A percentile compares a stretch with the other conserved stretches of the same genome.
These are phyloP conservation scores for Perdita meconis DNA, from an alignment of 2,888 invertebrate genomes.

Conservation along the genomic window DNA sequence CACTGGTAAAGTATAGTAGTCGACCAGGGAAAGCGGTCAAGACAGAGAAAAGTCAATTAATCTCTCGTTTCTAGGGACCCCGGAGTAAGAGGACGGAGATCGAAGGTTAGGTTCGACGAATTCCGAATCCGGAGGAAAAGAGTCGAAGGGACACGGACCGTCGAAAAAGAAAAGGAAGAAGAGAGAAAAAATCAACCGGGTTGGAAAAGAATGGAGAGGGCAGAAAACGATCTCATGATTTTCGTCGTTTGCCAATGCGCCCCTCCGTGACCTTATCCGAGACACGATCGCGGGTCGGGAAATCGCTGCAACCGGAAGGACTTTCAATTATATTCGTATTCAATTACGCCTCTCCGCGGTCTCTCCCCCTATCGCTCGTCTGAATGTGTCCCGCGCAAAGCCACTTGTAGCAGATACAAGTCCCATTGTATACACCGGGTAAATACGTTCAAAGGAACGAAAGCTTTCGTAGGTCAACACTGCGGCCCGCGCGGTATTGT, in stretches of 20 bases:
- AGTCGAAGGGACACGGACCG: conserved; percentile 29
- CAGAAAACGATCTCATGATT: conserved; percentile 33
- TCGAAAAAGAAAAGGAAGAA: conserved; percentile 16
- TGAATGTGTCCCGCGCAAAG: conserved; percentile 44
- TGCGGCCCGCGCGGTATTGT: conserved; percentile 20
- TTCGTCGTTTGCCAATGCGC: conserved; percentile 49
- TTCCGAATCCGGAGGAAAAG: conserved; percentile 25
- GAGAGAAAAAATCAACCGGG: conserved; percentile 21
- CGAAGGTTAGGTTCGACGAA: conserved; percentile 43
- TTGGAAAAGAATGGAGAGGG: neutral
- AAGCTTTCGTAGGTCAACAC: conserved; percentile 39
- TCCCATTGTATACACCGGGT: conserved; percentile 38
- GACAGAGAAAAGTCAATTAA: conserved; percentile 66
- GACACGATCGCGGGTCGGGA: conserved; percentile 36
- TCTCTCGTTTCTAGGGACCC: conserved; percentile 50
- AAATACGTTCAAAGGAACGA: conserved; percentile 57
- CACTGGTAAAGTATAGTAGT: neutral
- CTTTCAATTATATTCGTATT: conserved; percentile 71
- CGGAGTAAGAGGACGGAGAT: conserved; percentile 47
- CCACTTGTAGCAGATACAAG: conserved; percentile 42
- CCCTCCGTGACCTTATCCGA: conserved; percentile 44
- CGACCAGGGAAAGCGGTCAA: conserved; percentile 13
- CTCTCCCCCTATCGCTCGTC: conserved; percentile 27
- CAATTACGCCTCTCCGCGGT: conserved; percentile 50
- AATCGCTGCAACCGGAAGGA: conserved; percentile 39